These are phyloP conservation scores for Panagrolaimus sp. DNA, from an alignment of 1,140 invertebrate species.

Conservation along the genomic window DNA sequence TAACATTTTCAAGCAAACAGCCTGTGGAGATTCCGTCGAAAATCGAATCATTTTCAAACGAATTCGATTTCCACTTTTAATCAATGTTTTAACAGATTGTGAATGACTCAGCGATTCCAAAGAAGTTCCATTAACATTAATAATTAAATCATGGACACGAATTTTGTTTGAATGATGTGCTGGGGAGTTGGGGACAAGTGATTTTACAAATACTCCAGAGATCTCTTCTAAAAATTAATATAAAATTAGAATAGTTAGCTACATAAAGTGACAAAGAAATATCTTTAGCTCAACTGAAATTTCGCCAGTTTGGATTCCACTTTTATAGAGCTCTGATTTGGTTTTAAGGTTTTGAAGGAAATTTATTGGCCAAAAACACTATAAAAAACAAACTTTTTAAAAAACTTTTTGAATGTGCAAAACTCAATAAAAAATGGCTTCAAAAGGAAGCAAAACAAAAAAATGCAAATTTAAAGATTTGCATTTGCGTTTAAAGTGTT, in stretches of 20 bases:
- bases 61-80: slow-evolving; percentile 47
- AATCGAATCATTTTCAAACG: slow-evolving; percentile 53
- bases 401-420: neutral
- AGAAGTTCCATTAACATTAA: slow-evolving; percentile 58
- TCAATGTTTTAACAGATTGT: slow-evolving; percentile 48
- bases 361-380: no score
- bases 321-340: no score
- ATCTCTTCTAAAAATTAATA: slow-evolving; percentile 77
- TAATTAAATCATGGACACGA: slow-evolving; percentile 89
- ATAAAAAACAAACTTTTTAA: no score
- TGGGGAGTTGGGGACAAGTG: slow-evolving; percentile 86
- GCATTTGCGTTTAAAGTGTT: no score
- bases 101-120: slow-evolving; percentile 53
- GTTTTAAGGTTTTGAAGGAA: no score
- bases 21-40: slow-evolving; percentile 47
- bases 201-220: slow-evolving; percentile 98
- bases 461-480: neutral
- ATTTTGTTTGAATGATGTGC: slow-evolving; percentile 87
- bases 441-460: neutral
- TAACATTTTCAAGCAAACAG: slow-evolving; percentile 54
- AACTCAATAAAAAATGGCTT: neutral
- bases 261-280: no score
- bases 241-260: no score
- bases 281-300: no score
- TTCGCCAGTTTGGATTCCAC: no score